A percentile compares a stretch with the other conserved stretches of the same genome.
These are phyloP conservation scores for Heliothis peltigera DNA, from an alignment of 2,888 invertebrate genomes.

Conservation along the genomic window DNA sequence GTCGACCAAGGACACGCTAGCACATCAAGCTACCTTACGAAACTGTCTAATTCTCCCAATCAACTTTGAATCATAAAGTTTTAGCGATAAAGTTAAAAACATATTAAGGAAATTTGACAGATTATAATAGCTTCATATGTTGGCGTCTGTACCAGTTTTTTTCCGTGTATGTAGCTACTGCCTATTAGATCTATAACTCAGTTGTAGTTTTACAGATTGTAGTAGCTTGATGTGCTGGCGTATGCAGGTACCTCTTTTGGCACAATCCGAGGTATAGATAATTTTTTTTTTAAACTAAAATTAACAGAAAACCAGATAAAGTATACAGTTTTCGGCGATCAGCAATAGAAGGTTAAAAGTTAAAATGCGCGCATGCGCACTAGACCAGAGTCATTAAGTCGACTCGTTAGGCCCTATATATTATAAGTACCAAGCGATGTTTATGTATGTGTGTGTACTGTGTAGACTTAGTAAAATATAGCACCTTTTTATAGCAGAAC, in stretches of 20 bases:
- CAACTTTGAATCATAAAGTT: too few species aligned
- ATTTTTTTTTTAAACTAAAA: too few species aligned
- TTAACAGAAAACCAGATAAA: slow-evolving; percentile 33
- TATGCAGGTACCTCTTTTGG: slow-evolving; percentile 32
- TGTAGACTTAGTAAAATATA: slow-evolving; percentile 28
- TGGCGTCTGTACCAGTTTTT: too few species aligned
- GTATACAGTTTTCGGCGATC: slow-evolving; percentile 21
- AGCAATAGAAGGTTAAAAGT: slow-evolving; percentile 31
- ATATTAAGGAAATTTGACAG: too few species aligned
- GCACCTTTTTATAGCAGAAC: slow-evolving; percentile 36
- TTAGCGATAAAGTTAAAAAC: too few species aligned
- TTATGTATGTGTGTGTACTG: slow-evolving; percentile 26
- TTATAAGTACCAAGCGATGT: slow-evolving; percentile 47
- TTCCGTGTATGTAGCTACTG: too few species aligned
- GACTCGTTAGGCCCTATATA: slow-evolving; percentile 50
- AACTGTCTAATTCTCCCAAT: too few species aligned
- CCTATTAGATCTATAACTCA: too few species aligned
- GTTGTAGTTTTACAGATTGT: too few species aligned
- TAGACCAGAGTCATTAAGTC: slow-evolving; percentile 45
- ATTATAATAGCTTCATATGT: too few species aligned
- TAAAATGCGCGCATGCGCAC: slow-evolving; percentile 50
- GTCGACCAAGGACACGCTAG: slow-evolving; percentile 42
- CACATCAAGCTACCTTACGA: too few species aligned
- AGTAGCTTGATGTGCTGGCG: too few species aligned
- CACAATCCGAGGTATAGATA: slow-evolving; percentile 36